A percentile compares a stretch with the other conserved stretches of the same genome.
phyloP scores from a whole-genome alignment of 2,113 vertebrate species.

The Aegithalos caudatus region DNA sequence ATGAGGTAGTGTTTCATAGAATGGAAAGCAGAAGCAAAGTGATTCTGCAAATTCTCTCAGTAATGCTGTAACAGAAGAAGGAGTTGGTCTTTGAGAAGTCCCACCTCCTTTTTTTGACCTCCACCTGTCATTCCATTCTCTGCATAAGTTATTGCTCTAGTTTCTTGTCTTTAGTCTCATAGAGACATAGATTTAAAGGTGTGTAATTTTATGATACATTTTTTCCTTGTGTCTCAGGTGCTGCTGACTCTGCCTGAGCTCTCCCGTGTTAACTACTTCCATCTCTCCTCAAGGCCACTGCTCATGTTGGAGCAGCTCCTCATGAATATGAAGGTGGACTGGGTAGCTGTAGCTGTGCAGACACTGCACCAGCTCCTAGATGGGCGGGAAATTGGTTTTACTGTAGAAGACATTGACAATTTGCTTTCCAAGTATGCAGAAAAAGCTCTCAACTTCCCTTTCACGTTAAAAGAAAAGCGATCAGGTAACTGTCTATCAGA shows the following conservation, averaged over 20 bases:
- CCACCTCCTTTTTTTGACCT: neutral
- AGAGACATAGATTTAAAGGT: neutral
- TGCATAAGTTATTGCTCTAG: neutral
- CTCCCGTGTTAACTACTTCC: slow-evolving; percentile 83
- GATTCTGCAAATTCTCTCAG: neutral
- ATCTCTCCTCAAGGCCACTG: slow-evolving; percentile 86
- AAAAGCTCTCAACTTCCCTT: slow-evolving; percentile 91
- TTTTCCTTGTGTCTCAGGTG: slow-evolving; percentile 72
- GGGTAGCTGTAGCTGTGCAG: slow-evolving; percentile 81
- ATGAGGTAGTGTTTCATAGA: neutral
- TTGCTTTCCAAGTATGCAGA: slow-evolving; percentile 86
- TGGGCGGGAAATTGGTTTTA: slow-evolving; percentile 82
- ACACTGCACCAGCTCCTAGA: slow-evolving; percentile 81
- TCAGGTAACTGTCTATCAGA: slow-evolving; percentile 77
- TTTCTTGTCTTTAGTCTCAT: neutral
- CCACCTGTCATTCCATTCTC: neutral
- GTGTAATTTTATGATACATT: neutral
- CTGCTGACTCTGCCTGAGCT: slow-evolving; percentile 87
- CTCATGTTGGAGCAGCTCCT: slow-evolving; percentile 95
- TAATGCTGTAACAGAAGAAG: neutral
- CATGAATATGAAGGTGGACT: slow-evolving; percentile 98
- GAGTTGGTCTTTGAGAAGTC: neutral
- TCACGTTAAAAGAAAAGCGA: slow-evolving; percentile 81
- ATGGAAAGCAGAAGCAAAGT: neutral
- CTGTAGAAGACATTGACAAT: slow-evolving; percentile 78